These are phyloP conservation scores for Paedocypris micromegethes DNA, from an alignment of 2,797 vertebrate species.

Conservation along the genomic window DNA sequence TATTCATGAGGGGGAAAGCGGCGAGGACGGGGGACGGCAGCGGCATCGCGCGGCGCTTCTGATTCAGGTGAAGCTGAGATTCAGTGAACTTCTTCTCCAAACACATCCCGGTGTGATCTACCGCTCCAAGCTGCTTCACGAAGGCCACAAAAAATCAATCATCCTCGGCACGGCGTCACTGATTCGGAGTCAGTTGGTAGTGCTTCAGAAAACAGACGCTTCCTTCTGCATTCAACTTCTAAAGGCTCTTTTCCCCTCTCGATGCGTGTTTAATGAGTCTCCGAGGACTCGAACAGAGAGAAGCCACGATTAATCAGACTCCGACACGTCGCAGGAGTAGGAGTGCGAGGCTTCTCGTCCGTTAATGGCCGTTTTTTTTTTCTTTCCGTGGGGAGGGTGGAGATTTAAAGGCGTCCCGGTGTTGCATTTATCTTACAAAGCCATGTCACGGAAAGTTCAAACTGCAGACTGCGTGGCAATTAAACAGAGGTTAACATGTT, in stretches of 20 bases:
- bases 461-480: slow-evolving; percentile 88
- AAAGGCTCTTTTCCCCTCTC: slow-evolving; percentile 47
- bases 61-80: slow-evolving; percentile 77
- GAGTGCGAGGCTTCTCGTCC: slow-evolving; percentile 83
- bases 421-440: slow-evolving; percentile 91
- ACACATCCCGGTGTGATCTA: slow-evolving; percentile 5
- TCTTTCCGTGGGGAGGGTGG: slow-evolving; percentile 71
- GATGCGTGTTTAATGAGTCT: slow-evolving; percentile 74
- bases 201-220: slow-evolving; percentile 55
- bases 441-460: slow-evolving; percentile 96
- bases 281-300: slow-evolving; percentile 66
- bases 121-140: slow-evolving; percentile 27
- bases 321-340: slow-evolving; percentile 78
- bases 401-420: slow-evolving; percentile 82
- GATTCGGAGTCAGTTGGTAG: slow-evolving; percentile 32
- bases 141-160: slow-evolving; percentile 44
- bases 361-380: slow-evolving; percentile 61
- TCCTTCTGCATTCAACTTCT: slow-evolving; percentile 41
- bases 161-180: slow-evolving; percentile 41
- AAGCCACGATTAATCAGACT: slow-evolving; percentile 91
- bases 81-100: neutral
- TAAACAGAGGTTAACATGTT: slow-evolving; percentile 84
- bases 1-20: slow-evolving; percentile 15
- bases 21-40: slow-evolving; percentile 11
- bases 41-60: slow-evolving; percentile 68